Conservation (phyloP, 2,797 vertebrate species). For the Notolabrus celidotus region DNA sequence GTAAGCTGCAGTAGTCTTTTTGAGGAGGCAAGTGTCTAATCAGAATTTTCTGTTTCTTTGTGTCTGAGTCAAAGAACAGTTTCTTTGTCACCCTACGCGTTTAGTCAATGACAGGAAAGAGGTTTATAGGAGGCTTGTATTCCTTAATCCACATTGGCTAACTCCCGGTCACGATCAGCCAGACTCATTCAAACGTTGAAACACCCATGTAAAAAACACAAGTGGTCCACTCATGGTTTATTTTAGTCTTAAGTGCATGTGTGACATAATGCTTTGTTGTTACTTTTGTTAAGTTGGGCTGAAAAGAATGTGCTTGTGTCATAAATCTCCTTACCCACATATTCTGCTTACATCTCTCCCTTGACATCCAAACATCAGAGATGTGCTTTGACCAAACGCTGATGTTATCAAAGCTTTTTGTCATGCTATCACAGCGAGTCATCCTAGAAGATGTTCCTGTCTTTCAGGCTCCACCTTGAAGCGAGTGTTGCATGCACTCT, state of each 20-base stretch:
- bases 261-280: slow-evolving; percentile 17
- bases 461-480: slow-evolving; percentile 12
- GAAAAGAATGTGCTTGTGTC: slow-evolving; percentile 10
- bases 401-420: slow-evolving; percentile 3
- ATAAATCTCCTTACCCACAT: slow-evolving; percentile 7
- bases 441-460: slow-evolving; percentile 2
- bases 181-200: slow-evolving; percentile 22
- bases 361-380: slow-evolving; percentile 25
- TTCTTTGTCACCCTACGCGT: slow-evolving; percentile 53
- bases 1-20: slow-evolving; percentile 57
- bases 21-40: slow-evolving; percentile 46
- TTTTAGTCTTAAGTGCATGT: neutral
- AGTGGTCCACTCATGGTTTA: slow-evolving; percentile 7
- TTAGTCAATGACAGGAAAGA: slow-evolving; percentile 51
- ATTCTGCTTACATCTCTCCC: slow-evolving; percentile 12
- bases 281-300: neutral
- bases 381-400: slow-evolving; percentile 16
- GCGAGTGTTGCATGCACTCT: neutral
- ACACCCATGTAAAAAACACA: slow-evolving; percentile 13
- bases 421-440: slow-evolving; percentile 10
- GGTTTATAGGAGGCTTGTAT: slow-evolving; percentile 51
- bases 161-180: slow-evolving; percentile 33
- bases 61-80: slow-evolving; percentile 46
- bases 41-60: slow-evolving; percentile 31
- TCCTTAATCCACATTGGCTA: slow-evolving; percentile 48